These are phyloP conservation scores for Poeciliopsis turrubarensis DNA, from an alignment of 2,113 vertebrate genomes.

Conservation along the genomic window DNA sequence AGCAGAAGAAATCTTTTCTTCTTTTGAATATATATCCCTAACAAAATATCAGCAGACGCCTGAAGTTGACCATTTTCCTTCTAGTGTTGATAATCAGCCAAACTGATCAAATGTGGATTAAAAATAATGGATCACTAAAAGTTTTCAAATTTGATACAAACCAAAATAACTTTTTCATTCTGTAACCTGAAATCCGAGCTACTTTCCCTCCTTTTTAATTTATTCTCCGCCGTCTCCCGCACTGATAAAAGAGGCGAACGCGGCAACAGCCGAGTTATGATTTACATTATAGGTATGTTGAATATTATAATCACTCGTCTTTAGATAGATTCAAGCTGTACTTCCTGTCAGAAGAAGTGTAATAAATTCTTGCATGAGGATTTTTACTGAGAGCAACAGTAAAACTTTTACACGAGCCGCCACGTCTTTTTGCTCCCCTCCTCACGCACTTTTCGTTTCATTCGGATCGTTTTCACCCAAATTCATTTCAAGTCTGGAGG, in stretches of 20 bases:
- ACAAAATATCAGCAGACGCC: not conserved
- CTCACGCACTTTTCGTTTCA: conserved; percentile 66
- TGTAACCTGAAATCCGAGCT: conserved; percentile 33
- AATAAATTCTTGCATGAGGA: conserved; percentile 75
- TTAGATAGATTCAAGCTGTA: conserved; percentile 73
- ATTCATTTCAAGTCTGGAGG: conserved; percentile 78
- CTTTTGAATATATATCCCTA: not conserved
- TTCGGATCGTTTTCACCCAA: conserved; percentile 80
- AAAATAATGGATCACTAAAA: not conserved
- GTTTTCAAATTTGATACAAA: conserved; percentile 16
- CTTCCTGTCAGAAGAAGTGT: conserved; percentile 72
- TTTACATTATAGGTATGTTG: conserved; percentile 66
- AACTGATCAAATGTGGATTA: conserved; percentile 20
- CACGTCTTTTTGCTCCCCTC: conserved; percentile 51
- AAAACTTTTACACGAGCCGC: conserved; percentile 73
- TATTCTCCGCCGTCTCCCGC: conserved; percentile 50
- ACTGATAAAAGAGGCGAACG: conserved; percentile 19
- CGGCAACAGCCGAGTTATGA: conserved; percentile 33
- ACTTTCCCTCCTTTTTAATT: conserved; percentile 40
- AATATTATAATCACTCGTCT: conserved; percentile 72
- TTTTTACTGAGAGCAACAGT: conserved; percentile 67
- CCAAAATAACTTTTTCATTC: conserved; percentile 46
- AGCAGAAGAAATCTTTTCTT: not conserved
- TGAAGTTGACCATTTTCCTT: not conserved
- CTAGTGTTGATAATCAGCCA: conserved; percentile 36